Percentiles rank a stretch among this genome's conserved stretches.
Conservation (phyloP, 1,140 invertebrate species). For the Listronotus oregonensis region DNA sequence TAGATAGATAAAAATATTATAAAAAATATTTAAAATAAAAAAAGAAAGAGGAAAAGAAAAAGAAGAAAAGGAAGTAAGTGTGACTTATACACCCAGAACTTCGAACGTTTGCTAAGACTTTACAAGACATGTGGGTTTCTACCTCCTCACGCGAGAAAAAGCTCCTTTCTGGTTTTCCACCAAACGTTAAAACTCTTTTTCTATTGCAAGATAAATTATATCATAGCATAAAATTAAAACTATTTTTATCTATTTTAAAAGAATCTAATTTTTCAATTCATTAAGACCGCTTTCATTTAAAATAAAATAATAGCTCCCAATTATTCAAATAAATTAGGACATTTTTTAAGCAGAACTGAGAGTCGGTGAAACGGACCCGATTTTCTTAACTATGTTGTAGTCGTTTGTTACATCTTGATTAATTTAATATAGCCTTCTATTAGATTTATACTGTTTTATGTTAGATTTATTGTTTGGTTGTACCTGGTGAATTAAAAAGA, state of each 20-base stretch:
- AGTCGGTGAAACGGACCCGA: slow-evolving; percentile 16
- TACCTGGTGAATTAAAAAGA: no score
- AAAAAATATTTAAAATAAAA: no score
- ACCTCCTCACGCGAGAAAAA: no score
- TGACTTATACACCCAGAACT: no score
- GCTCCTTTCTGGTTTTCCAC: no score
- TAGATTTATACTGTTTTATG: neutral
- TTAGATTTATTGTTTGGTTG: no score
- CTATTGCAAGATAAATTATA: neutral
- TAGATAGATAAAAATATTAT: no score
- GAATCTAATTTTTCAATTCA: slow-evolving; percentile 1
- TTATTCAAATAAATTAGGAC: slow-evolving; percentile 32
- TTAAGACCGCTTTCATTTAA: slow-evolving; percentile 10
- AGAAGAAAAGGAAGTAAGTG: no score
- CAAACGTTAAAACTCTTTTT: no score
- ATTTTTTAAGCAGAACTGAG: slow-evolving; percentile 17
- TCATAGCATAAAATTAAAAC: slow-evolving; percentile 13
- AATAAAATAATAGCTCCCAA: slow-evolving; percentile 23
- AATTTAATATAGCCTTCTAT: slow-evolving; percentile 26
- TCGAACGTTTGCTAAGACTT: no score
- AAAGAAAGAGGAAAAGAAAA: no score
- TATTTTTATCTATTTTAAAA: slow-evolving; percentile 1
- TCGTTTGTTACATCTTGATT: slow-evolving; percentile 31
- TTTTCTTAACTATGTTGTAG: slow-evolving; percentile 14
- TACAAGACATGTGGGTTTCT: no score